Evolutionary conservation across 2,888 invertebrate genomes (phyloP), one percentile per base, ranked within the genome.

Genomic region (Caenorhabditis sp.): DNA sequence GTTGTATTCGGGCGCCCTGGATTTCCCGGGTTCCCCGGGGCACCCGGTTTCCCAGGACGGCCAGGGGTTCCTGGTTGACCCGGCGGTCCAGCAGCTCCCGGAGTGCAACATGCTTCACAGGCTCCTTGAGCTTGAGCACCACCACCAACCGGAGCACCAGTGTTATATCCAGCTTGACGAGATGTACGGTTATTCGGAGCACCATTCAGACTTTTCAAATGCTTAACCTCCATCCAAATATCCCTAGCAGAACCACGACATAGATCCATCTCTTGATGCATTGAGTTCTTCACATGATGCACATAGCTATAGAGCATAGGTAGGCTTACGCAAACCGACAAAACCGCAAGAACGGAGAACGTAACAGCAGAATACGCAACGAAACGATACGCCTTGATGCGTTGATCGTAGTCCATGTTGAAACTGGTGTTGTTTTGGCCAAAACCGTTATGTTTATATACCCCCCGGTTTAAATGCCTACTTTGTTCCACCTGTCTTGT

Each of bases 101-200:
- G 79, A 26, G 85, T 70, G 71, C 85, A 85, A 76, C 85, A 85
- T 56, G 80, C 80, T 54, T 80, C 81, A 67, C 85, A 85, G 21
- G 74, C 77, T 63, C 77, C 77, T 57, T 58, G 63, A 26, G 73
- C 76, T 64, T 58, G 63, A 26, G 73, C 76, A 62, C 70, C 78
- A 38, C 70, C 70, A 43, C 73, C 77, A 17, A 43, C 43, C 31
- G 65, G n/a, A n/a, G n/a, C 73, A 50, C 31, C 31, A 31, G 31
- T 31, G 31, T 31, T 31, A 31, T 78, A 78, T 57, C 79, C 79
- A 36, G 79, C 72, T 64, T 82, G 82, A 78, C 82, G 82, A 71
- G 82, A 78, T 64, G 82, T 82, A 63, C 82, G 64, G 77, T 82
- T 82, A 54, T 70, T 69, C 60, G 77, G 62, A 49, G 80, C 59